Evolutionary conservation across 2,797 vertebrate species (phyloP).

Genomic region (Vipera ursinii): DNA sequence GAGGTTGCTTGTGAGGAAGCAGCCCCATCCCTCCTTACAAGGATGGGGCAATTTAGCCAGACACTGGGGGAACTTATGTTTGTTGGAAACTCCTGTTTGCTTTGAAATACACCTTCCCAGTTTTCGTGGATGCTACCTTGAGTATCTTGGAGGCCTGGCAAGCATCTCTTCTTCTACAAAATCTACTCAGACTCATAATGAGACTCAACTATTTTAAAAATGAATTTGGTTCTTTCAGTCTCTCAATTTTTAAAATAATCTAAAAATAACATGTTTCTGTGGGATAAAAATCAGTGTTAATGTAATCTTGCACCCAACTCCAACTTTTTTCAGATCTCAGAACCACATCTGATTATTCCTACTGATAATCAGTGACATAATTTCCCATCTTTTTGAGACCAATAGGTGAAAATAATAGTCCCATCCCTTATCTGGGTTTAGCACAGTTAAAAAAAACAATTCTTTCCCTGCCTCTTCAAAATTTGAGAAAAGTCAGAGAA

Average conservation of each 20-base stretch:
- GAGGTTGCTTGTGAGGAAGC: neutral
- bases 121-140: neutral
- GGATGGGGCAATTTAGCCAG: neutral
- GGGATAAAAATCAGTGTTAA: neutral
- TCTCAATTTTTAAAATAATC: neutral
- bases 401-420: neutral
- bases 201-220: neutral
- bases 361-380: neutral
- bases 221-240: neutral
- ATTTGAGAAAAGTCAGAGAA: neutral
- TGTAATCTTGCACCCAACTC: neutral
- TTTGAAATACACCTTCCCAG: neutral
- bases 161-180: neutral
- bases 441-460: neutral
- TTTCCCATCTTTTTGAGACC: neutral
- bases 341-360: neutral
- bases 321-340: neutral
- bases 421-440: neutral
- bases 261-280: neutral
- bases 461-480: neutral
- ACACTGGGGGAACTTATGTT: neutral
- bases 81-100: neutral
- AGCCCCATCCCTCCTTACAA: neutral
- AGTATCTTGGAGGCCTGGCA: neutral
- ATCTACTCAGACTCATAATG: neutral